Conservation (phyloP, 2,113 vertebrate species). For the Hemichromis elongatus region DNA sequence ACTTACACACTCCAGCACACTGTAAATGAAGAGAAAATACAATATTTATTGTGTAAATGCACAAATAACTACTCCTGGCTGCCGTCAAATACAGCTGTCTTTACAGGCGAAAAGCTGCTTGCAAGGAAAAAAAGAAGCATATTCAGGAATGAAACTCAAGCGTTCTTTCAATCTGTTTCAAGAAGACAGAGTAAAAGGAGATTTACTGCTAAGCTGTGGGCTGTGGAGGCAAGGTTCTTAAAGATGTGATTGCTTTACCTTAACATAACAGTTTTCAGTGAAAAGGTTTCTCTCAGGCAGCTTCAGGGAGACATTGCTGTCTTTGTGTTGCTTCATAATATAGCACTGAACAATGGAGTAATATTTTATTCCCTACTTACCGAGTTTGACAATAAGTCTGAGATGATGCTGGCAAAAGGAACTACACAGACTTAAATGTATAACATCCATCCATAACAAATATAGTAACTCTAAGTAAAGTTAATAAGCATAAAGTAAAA, state of each 20-base stretch:
- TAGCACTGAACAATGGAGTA: background rate
- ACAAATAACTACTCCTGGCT: background rate
- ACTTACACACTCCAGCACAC: background rate
- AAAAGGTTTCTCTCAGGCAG: background rate
- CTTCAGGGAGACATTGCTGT: background rate
- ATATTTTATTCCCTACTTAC: background rate
- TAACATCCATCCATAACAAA: too few relatives aligned
- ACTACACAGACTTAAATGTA: too few relatives aligned
- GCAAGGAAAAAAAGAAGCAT: background rate
- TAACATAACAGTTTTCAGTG: background rate
- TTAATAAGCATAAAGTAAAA: background rate
- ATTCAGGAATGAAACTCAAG: background rate
- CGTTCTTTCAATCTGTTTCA: background rate
- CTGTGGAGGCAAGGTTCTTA: background rate
- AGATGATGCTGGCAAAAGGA: too few relatives aligned
- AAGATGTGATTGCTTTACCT: background rate
- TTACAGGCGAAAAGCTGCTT: background rate
- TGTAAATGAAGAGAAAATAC: background rate
- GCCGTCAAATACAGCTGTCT: background rate
- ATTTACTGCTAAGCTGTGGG: background rate
- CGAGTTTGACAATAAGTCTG: too few relatives aligned
- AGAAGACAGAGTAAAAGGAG: background rate
- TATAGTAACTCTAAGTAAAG: background rate
- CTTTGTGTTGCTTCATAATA: background rate
- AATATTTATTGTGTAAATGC: background rate